Evolutionary conservation across 1,140 invertebrate species (phyloP).

Genomic region (Tetragonula clypearis): DNA sequence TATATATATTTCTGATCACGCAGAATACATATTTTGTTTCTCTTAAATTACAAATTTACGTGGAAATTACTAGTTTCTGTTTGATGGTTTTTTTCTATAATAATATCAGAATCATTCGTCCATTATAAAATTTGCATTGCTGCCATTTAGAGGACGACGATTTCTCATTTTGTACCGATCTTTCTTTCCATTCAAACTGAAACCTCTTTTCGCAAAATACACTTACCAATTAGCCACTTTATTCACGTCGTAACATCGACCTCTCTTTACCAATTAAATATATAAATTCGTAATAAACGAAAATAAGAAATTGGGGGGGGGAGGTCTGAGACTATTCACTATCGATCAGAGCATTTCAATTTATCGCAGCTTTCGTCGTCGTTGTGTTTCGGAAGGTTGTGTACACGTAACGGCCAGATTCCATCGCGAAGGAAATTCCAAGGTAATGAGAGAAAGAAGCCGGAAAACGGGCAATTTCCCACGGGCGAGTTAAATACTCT

Average conservation of each 20-base stretch:
- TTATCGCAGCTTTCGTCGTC: background rate
- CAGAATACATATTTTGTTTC: too few relatives aligned
- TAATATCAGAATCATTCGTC: too few relatives aligned
- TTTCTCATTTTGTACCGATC: background rate
- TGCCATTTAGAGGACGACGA: background rate
- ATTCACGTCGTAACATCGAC: background rate
- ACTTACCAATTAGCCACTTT: background rate
- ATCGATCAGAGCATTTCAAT: background rate
- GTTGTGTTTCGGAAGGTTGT: background rate
- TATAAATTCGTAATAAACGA: background rate
- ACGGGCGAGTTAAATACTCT: background rate
- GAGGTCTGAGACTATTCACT: background rate
- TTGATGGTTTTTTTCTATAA: too few relatives aligned
- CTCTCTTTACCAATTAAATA: background rate
- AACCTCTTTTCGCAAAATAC: background rate
- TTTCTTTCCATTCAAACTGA: background rate
- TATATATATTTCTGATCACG: too few relatives aligned
- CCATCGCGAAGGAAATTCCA: background rate
- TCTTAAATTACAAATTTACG: too few relatives aligned
- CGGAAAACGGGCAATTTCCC: background rate
- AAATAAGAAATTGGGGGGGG: background rate
- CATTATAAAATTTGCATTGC: background rate
- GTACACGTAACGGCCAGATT: background rate
- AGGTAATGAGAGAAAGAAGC: background rate
- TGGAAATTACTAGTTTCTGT: too few relatives aligned